These are phyloP conservation scores for roundworm (Caenorhabditis elegans) DNA, from an alignment of 1,140 invertebrate species.

Conservation along the genomic window WBcel235 BX284606.5:8546001-8546500, in stretches of 20 bases:
- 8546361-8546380: no score
- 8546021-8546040: no score
- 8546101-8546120: not conserved
- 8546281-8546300: not conserved
- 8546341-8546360: not conserved
- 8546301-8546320: not conserved
- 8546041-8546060: no score
- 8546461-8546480: not conserved
- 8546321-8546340: constrained; percentile 2
- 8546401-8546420: no score
- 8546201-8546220: not conserved
- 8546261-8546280: no score
- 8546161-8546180: not conserved
- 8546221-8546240: not conserved
- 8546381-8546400: no score
- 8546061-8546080: not conserved
- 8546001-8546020: constrained; percentile 10
- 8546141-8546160: constrained; percentile 27
- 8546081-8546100: not conserved
- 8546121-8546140: not conserved
- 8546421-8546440: not conserved
- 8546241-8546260: not conserved
- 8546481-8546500: not conserved
- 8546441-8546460: not conserved
- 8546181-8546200: not conserved